Evolutionary conservation across 2,113 vertebrate genomes (phyloP).

Genomic region (Catharus minimus): DNA sequence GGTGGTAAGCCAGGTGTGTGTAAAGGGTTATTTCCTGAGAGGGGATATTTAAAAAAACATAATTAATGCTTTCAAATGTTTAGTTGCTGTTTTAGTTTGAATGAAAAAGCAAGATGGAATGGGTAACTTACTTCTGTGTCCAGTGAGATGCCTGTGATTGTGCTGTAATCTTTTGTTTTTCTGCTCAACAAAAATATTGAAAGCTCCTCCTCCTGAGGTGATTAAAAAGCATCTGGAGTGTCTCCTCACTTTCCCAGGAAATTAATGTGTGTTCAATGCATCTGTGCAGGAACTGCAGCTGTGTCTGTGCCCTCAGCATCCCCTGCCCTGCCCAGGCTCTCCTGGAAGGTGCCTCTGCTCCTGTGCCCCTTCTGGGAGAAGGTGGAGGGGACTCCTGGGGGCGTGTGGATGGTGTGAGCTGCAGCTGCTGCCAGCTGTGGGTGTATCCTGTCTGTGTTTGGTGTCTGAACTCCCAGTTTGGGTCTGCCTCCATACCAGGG

Average conservation of each 20-base stretch:
- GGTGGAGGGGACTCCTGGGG: not conserved
- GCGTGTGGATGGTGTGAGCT: rapidly evolving
- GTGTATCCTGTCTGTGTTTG: not conserved
- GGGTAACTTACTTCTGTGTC: not conserved
- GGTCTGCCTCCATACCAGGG: not conserved
- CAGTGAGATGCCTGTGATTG: not conserved
- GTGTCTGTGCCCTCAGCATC: not conserved
- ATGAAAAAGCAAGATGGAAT: not conserved
- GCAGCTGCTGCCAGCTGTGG: not conserved
- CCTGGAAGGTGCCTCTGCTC: not conserved
- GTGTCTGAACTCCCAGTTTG: not conserved
- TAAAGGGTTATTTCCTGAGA: not conserved
- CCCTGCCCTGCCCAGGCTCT: not conserved
- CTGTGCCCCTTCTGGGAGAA: rapidly evolving
- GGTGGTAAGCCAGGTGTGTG: not conserved
- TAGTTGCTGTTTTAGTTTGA: not conserved
- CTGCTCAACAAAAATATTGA: not conserved
- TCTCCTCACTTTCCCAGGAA: not conserved
- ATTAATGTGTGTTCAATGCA: not conserved
- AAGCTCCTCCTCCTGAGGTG: not conserved
- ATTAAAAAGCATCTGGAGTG: not conserved
- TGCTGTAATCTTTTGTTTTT: not conserved
- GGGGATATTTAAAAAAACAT: not conserved
- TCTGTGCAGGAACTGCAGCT: not conserved
- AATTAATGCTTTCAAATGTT: not conserved